Percentiles rank a stretch among this genome's conserved stretches.
These are phyloP conservation scores for Parapristionchus giblindavisi DNA, from an alignment of 2,888 invertebrate species.

Conservation along the genomic window DNA sequence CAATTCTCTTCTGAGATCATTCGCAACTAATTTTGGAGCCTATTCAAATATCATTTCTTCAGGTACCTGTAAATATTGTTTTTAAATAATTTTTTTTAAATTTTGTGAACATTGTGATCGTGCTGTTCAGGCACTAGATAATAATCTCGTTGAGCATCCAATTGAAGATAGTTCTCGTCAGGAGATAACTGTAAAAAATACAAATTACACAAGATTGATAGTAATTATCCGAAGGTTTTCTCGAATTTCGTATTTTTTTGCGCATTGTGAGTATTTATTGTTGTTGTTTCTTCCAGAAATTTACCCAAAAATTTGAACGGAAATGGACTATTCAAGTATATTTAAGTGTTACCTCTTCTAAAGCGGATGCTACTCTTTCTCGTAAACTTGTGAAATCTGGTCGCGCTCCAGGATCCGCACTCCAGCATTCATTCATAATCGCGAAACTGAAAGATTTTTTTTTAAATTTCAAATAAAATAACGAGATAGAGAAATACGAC, in stretches of 20 bases:
- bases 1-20: too few species aligned
- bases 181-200: constrained; percentile 1
- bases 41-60: too few species aligned
- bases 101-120: too few species aligned
- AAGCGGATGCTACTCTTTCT: neutral
- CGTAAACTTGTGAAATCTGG: neutral
- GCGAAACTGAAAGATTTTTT: neutral
- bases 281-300: too few species aligned
- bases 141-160: constrained; percentile 5
- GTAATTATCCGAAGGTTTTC: neutral
- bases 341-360: neutral
- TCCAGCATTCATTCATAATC: constrained; percentile 10
- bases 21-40: too few species aligned
- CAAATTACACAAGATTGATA: neutral
- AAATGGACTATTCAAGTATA: neutral
- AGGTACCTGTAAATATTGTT: too few species aligned
- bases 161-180: constrained; percentile 4
- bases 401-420: neutral
- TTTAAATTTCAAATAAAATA: neutral
- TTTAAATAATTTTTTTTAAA: too few species aligned
- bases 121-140: constrained; percentile 1
- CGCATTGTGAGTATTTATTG: too few species aligned
- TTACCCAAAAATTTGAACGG: too few species aligned
- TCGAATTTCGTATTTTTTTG: too few species aligned
- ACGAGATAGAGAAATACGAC: neutral